Conservation (phyloP, 2,888 invertebrate genomes). For the Psylliodes chrysocephalus region DNA sequence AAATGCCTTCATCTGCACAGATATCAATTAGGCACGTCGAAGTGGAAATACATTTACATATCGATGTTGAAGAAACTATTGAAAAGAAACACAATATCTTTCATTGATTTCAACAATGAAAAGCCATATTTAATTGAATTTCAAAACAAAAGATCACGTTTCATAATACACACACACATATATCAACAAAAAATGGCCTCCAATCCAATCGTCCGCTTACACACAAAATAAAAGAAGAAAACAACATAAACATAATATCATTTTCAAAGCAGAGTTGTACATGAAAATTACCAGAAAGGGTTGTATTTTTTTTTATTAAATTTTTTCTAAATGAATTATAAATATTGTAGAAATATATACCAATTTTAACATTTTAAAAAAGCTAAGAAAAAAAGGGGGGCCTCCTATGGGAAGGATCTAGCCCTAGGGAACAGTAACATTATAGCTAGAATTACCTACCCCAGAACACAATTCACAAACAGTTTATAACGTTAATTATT, state of each 20-base stretch:
- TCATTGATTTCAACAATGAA: constrained; percentile 5
- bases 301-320: no score
- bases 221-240: not conserved
- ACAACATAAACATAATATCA: not conserved
- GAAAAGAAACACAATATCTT: not conserved
- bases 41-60: no score
- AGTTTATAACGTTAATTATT: no score
- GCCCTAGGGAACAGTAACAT: no score
- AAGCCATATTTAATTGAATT: constrained; percentile 12
- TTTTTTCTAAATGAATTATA: no score
- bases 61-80: not conserved
- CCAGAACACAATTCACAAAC: no score
- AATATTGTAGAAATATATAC: no score
- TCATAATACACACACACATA: constrained; percentile 18
- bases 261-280: not conserved
- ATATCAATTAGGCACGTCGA: not conserved
- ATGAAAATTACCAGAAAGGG: no score
- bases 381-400: no score
- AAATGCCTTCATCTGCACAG: not conserved
- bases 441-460: no score
- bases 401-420: no score
- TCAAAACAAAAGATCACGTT: constrained; percentile 11
- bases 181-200: constrained; percentile 7
- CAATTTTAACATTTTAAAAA: no score
- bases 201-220: constrained; percentile 11